Evolutionary conservation across 2,113 vertebrate genomes (phyloP).

Genomic region (Perccottus glenii): DNA sequence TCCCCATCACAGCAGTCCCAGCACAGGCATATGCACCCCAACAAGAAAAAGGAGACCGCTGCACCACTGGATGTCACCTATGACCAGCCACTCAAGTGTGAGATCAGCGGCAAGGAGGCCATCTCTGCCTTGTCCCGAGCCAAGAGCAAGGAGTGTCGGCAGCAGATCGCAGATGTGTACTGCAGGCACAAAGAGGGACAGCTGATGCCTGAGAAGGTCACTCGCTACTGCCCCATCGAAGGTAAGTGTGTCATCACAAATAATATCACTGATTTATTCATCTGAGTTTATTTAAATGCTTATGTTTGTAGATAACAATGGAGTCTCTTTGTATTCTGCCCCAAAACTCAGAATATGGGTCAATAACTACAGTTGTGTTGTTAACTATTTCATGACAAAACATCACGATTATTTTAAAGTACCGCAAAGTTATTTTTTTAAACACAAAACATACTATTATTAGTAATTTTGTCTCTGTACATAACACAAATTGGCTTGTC

Average conservation of each 20-base stretch:
- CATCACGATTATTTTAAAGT: too few species aligned
- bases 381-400: background rate
- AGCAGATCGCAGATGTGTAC: slow-evolving; percentile 90
- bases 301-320: slow-evolving; percentile 1
- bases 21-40: slow-evolving; percentile 60
- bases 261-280: slow-evolving; percentile 32
- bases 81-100: slow-evolving; percentile 88
- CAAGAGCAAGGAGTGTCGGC: slow-evolving; percentile 90
- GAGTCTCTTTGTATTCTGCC: slow-evolving; percentile 35
- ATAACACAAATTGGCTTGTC: background rate
- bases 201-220: slow-evolving; percentile 94
- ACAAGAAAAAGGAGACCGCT: slow-evolving; percentile 56
- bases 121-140: slow-evolving; percentile 91
- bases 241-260: slow-evolving; percentile 81
- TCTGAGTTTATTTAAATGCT: slow-evolving; percentile 18
- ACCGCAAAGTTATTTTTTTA: background rate
- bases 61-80: slow-evolving; percentile 80
- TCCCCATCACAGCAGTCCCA: slow-evolving; percentile 62
- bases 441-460: background rate
- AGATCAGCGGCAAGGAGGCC: slow-evolving; percentile 95
- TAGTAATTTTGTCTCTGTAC: background rate
- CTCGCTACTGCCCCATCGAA: slow-evolving; percentile 90
- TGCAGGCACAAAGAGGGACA: slow-evolving; percentile 91
- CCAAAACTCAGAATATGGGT: slow-evolving; percentile 4
- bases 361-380: slow-evolving; percentile 3